A percentile compares a stretch with the other conserved stretches of the same genome.
These are phyloP conservation scores for Patiria pectinifera DNA, from an alignment of 53 echinoderm and acorn worm genomes.

Conservation along the genomic window DNA sequence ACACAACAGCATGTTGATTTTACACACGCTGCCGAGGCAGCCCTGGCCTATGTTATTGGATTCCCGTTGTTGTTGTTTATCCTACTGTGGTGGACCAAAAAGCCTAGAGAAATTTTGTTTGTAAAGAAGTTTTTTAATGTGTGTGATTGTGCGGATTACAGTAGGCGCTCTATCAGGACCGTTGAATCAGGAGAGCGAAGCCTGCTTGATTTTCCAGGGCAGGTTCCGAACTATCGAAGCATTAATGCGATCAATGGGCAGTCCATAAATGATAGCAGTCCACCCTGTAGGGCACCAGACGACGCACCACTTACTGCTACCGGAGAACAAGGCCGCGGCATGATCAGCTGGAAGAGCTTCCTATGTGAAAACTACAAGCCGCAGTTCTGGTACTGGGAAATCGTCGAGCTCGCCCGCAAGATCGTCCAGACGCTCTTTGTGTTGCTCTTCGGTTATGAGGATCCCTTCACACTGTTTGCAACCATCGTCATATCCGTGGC, in stretches of 20 bases:
- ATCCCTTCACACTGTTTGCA: constrained; percentile 55
- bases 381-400: too few relatives aligned
- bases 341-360: constrained; percentile 24
- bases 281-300: not conserved
- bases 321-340: constrained; percentile 29
- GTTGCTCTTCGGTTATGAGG: constrained; percentile 48
- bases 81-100: constrained; percentile 35
- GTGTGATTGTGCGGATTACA: too few relatives aligned
- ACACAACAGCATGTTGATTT: constrained; percentile 20
- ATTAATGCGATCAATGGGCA: not conserved
- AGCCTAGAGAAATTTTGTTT: not conserved
- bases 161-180: too few relatives aligned
- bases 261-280: not conserved
- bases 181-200: not conserved
- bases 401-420: too few relatives aligned
- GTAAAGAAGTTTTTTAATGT: too few relatives aligned
- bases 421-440: not conserved
- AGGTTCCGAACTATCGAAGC: not conserved
- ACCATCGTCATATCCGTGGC: constrained; percentile 64
- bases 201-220: not conserved
- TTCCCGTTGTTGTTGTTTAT: constrained; percentile 62
- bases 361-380: too few relatives aligned
- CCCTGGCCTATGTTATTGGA: constrained; percentile 63
- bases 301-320: not conserved
- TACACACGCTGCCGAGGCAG: constrained; percentile 44